Conservation (phyloP, 1,140 invertebrate species). For the Meteorus sp. region DNA sequence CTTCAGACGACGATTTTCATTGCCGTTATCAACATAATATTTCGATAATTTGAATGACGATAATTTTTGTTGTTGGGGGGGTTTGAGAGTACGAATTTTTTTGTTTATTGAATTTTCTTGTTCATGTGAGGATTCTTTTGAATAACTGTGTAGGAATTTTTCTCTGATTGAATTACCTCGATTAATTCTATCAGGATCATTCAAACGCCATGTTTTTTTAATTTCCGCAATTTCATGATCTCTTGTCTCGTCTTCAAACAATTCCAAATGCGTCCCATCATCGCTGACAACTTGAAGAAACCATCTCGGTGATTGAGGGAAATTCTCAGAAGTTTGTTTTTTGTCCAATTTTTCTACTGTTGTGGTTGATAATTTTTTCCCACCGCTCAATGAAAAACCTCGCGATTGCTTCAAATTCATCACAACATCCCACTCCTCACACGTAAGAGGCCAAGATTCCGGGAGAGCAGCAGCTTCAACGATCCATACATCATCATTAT, state of each 20-base stretch:
- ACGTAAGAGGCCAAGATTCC: conserved; percentile 41
- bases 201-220: conserved; percentile 37
- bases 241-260: conserved; percentile 34
- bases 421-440: conserved; percentile 36
- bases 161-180: conserved; percentile 34
- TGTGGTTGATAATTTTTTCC: too few species aligned
- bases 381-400: too few species aligned
- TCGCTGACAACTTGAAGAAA: conserved; percentile 27
- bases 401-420: too few species aligned
- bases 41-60: conserved; percentile 29
- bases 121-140: not conserved
- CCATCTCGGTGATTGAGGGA: conserved; percentile 21
- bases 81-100: conserved; percentile 18
- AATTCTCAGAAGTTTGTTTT: not conserved
- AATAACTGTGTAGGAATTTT: conserved; percentile 27
- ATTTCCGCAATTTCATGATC: conserved; percentile 31
- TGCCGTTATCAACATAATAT: conserved; percentile 25
- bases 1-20: conserved; percentile 24
- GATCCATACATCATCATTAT: conserved; percentile 15
- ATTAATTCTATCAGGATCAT: conserved; percentile 32
- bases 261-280: conserved; percentile 22
- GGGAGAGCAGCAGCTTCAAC: conserved; percentile 36
- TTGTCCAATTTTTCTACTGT: not conserved
- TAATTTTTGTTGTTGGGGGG: not conserved
- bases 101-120: not conserved